Evolutionary conservation across 2,888 invertebrate genomes (phyloP), one percentile per base, ranked within the genome.

Genomic region (Argyresthia goedartella): DNA sequence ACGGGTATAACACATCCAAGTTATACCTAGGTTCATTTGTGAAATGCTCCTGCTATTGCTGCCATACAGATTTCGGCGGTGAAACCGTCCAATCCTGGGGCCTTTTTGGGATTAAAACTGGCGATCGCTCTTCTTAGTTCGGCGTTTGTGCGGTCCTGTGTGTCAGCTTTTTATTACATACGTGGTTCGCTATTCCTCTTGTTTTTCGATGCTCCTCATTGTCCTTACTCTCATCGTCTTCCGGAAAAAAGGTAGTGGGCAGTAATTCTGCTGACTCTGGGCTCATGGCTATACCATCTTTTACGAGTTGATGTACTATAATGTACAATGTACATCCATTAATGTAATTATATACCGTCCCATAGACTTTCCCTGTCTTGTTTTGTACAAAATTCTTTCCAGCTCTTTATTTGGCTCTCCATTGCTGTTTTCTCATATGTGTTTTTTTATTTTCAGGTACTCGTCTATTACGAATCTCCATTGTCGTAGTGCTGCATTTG

Each of bases 11-110:
- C 10, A 52, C 50, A 6, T 53, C n/a, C n/a, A n/a, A 25, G 35
- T 53, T 52, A 1, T 53, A 50, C 13, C 52, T 53, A 1, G 55
- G 50, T 1, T 10, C 15, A 3, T 11, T 50, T 43, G 53, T 53
- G 33, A 41, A n/a, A 8, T 50, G 47, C 41, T 53, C n/a, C n/a
- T 4, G 15, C 1, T 25, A 53, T 42, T 0, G 43, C 53, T 1
- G 8, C 25, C 8, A 10, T 1, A 36, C 55, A 55, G 4, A 55
- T 55, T 39, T 55, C 55, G 0, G 55, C 52, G 1, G 55, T 55
- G 33, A 53, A 53, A 0, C 52, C 53, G 8, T 55, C 55, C 35
- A n/a, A 15, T 8, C 55, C 55, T 4, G 55, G 55, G 9, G 55
- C 55, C 43, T 53, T 56, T 13, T 54, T 54, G 8, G 54, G 56